A percentile compares a stretch with the other conserved stretches of the same genome.
Evolutionary conservation across 2,113 vertebrate species (phyloP).

Genomic region (Heloderma charlesbogerti): DNA sequence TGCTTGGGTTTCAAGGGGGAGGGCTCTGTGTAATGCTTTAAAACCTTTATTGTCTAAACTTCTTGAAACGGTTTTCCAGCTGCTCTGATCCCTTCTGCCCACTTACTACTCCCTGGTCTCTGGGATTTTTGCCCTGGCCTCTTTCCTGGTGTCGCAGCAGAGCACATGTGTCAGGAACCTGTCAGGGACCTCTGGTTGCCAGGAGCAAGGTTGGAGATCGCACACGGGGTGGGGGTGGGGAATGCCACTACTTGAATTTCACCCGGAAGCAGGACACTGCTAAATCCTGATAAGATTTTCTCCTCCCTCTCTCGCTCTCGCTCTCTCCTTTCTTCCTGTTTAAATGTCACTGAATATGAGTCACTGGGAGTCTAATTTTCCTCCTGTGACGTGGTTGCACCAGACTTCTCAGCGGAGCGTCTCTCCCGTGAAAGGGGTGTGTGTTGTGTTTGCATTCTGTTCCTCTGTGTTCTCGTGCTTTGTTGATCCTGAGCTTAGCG

Average conservation of each 20-base stretch:
- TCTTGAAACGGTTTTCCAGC: not conserved
- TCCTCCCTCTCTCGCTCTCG: not conserved
- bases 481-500: not conserved
- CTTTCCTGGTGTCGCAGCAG: too few species aligned
- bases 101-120: not conserved
- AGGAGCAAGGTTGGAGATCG: not conserved
- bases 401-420: not conserved
- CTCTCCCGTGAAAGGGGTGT: not conserved
- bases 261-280: slow-evolving; percentile 6
- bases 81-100: too few species aligned
- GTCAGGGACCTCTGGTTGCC: not conserved
- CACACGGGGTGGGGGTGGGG: too few species aligned
- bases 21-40: not conserved
- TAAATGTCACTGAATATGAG: slow-evolving; percentile 22
- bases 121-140: not conserved
- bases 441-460: not conserved
- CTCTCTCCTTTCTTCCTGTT: not conserved
- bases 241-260: not conserved
- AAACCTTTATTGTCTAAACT: not conserved
- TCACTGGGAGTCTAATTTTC: not conserved
- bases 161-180: not conserved
- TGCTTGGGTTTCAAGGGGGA: not conserved
- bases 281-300: slow-evolving; percentile 11
- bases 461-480: not conserved
- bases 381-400: not conserved